phyloP scores from a whole-genome alignment of 2,888 invertebrate species.

The Zaprionus obscuricornis region DNA sequence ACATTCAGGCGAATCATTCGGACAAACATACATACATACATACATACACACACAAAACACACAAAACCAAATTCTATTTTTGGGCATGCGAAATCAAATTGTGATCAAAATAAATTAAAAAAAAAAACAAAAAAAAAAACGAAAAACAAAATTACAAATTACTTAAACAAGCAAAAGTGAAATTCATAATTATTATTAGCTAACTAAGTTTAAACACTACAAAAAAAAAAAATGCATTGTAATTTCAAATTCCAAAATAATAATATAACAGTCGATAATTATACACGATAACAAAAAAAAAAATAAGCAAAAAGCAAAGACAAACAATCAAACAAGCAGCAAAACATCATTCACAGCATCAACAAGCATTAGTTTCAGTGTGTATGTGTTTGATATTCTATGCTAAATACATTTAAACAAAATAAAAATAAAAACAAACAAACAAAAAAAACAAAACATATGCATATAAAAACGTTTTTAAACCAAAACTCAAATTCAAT shows the following conservation, averaged over 20 bases:
- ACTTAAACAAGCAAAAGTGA: constrained; percentile 62
- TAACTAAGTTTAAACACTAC: constrained; percentile 57
- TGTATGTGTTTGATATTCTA: constrained; percentile 78
- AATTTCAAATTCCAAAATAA: constrained; percentile 58
- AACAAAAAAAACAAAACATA: constrained; percentile 54
- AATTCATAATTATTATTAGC: constrained; percentile 73
- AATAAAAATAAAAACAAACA: constrained; percentile 55
- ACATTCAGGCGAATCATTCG: constrained; percentile 68
- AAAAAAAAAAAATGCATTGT: constrained; percentile 57
- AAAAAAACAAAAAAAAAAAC: constrained; percentile 46
- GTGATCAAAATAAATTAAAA: constrained; percentile 76
- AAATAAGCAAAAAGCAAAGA: constrained; percentile 24
- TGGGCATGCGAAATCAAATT: constrained; percentile 80
- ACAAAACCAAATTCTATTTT: constrained; percentile 72
- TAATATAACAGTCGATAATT: constrained; percentile 37
- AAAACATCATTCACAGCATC: constrained; percentile 31
- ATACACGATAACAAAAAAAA: constrained; percentile 37
- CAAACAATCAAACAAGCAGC: constrained; percentile 24
- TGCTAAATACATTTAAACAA: too few relatives aligned
- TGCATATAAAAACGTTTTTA: constrained; percentile 66
- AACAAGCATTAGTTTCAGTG: constrained; percentile 68
- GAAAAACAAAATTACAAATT: constrained; percentile 40
- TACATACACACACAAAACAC: too few relatives aligned
- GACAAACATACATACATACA: too few relatives aligned
- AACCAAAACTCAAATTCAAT: constrained; percentile 47